A percentile compares a stretch with the other conserved stretches of the same genome.
Evolutionary conservation across 2,797 vertebrate species (phyloP).

Genomic region (Falco cherrug): DNA sequence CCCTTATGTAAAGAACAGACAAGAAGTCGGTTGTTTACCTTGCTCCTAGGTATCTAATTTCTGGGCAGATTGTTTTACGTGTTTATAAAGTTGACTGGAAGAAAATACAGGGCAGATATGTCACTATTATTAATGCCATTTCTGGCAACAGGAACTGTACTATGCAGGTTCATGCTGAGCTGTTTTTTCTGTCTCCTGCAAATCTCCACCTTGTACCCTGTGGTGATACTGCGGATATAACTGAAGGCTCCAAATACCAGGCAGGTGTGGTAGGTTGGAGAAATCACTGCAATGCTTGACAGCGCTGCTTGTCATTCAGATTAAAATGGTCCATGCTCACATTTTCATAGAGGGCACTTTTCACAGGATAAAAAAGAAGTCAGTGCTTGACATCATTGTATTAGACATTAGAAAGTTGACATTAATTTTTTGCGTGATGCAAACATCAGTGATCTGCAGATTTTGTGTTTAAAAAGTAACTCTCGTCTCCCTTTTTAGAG

Average conservation of each 20-base stretch:
- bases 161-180: neutral
- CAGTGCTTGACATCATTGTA: neutral
- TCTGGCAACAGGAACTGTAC: neutral
- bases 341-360: neutral
- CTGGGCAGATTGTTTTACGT: rapidly evolving
- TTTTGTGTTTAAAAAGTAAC: neutral
- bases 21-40: neutral
- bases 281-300: neutral
- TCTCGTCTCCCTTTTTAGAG: neutral
- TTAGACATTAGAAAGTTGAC: neutral
- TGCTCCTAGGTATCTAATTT: neutral
- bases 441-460: neutral
- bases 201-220: neutral
- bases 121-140: neutral
- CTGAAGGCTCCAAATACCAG: neutral
- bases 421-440: neutral
- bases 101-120: neutral
- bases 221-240: neutral
- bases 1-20: neutral
- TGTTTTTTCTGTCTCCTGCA: neutral
- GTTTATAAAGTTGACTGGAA: neutral
- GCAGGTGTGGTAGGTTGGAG: neutral
- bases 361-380: neutral
- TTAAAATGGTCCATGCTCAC: neutral
- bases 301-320: neutral